These are phyloP conservation scores for Menidia beryllina DNA, from an alignment of 2,113 vertebrate species.

Conservation along the genomic window DNA sequence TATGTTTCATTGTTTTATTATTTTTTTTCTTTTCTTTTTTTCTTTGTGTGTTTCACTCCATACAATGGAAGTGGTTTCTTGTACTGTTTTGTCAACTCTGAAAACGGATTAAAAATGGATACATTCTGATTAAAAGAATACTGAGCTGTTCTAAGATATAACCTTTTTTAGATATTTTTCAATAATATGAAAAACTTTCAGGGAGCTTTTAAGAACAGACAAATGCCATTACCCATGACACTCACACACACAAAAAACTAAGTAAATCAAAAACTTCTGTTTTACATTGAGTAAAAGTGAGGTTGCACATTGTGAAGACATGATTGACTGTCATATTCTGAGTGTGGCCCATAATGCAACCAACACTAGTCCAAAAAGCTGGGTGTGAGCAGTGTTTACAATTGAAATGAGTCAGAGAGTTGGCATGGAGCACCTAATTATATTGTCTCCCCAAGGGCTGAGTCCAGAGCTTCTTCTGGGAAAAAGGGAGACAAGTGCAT, in stretches of 20 bases:
- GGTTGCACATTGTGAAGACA: slow-evolving; percentile 45
- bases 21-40: too few relatives aligned
- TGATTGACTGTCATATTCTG: slow-evolving; percentile 77
- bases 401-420: slow-evolving; percentile 83
- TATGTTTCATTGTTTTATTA: too few relatives aligned
- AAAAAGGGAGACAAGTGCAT: slow-evolving; percentile 62
- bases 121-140: too few relatives aligned
- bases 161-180: too few relatives aligned
- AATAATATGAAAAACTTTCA: too few relatives aligned
- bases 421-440: slow-evolving; percentile 80
- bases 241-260: too few relatives aligned
- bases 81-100: too few relatives aligned
- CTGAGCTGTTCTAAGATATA: neutral
- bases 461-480: slow-evolving; percentile 61
- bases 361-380: slow-evolving; percentile 79
- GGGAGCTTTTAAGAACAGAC: too few relatives aligned
- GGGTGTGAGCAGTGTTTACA: slow-evolving; percentile 78
- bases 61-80: too few relatives aligned
- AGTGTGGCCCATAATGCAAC: slow-evolving; percentile 76
- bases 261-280: neutral
- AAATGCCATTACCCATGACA: too few relatives aligned
- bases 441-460: slow-evolving; percentile 75
- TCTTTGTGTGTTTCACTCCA: too few relatives aligned
- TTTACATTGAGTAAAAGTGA: slow-evolving; percentile 26
- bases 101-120: too few relatives aligned